Percentiles rank a stretch among this genome's conserved stretches.
phyloP scores from a whole-genome alignment of 2,113 vertebrate species.

The Xyliphius kryptos region DNA sequence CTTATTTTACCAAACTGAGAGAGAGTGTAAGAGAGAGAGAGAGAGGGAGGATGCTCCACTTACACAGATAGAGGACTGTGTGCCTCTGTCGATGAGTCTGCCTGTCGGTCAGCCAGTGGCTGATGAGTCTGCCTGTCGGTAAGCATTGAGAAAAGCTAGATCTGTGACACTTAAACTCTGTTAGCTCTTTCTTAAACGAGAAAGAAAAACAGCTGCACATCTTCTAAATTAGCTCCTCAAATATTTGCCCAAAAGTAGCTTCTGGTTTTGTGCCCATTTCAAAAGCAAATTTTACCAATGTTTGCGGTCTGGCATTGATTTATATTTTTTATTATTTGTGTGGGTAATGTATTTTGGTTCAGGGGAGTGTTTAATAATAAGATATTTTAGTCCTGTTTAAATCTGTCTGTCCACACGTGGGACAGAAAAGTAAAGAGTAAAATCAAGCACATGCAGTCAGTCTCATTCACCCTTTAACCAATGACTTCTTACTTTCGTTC shows the following conservation, averaged over 20 bases:
- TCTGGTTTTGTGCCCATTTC: constrained; percentile 43
- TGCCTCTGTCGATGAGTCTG: constrained; percentile 25
- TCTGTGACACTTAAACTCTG: constrained; percentile 37
- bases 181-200: constrained; percentile 35
- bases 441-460: too few species aligned
- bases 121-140: too few species aligned
- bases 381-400: constrained; percentile 38
- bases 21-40: constrained; percentile 17
- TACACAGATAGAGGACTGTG: constrained; percentile 39
- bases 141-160: constrained; percentile 38
- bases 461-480: too few species aligned
- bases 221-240: constrained; percentile 46
- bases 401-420: constrained; percentile 28
- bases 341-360: constrained; percentile 42
- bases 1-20: constrained; percentile 29
- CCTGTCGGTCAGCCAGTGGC: constrained; percentile 28
- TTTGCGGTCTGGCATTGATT: constrained; percentile 37
- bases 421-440: constrained; percentile 32
- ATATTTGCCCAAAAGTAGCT: constrained; percentile 45
- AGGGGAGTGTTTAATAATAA: constrained; percentile 24
- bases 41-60: constrained; percentile 42
- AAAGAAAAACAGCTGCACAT: constrained; percentile 38
- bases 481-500: too few species aligned
- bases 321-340: constrained; percentile 46
- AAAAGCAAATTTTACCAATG: constrained; percentile 44